Evolutionary conservation across 2,888 invertebrate species (phyloP), one percentile per base, ranked within the genome.

Genomic region (Venustoraphidia nigricollis): DNA sequence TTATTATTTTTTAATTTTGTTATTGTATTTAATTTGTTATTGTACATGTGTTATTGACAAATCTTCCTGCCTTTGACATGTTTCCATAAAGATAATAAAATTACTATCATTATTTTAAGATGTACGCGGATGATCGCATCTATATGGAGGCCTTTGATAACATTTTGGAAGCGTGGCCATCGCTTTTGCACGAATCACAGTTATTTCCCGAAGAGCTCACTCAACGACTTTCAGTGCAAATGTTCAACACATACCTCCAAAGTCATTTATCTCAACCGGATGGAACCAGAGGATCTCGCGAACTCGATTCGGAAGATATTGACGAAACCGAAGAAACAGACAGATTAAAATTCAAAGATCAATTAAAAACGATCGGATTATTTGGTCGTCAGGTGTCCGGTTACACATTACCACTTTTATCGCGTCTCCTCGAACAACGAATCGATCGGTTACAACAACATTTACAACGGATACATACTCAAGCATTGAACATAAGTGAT

Each of bases 181-280:
- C 71, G 42, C 63, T 83, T 41, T 58, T 81, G 10, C 66, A 64
- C 41, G 67, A 71, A 36, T 58, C 62, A 10, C 65, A 65, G 34
- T 54, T 63, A 45, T 65, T 68, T 48, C 66, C 70, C 10, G 56
- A 59, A 11, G 66, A 68, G 45, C 62, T 68, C 52, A 56, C 60
- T 36, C 54, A 61, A 46, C 57, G 64, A 43, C 57, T 62, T 39
- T 68, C 69, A 8, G 62, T 65, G 10, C 68, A 77, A 62, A 78
- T 91, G 53, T 89, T 91, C 62, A 83, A 86, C 62, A 79, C 79
- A 3, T 92, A 88, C 61, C 65, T 92, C 42, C 80, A 83, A 58
- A 82, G 81, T 58, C 83, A 90, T 63, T 67, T 93, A 52, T 81
- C 84, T 8, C 81, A 88, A 0, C 92, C 92, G 0, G 84, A 89